These are phyloP conservation scores for Xenopus petersii DNA, from an alignment of 2,797 vertebrate species.

Conservation along the genomic window DNA sequence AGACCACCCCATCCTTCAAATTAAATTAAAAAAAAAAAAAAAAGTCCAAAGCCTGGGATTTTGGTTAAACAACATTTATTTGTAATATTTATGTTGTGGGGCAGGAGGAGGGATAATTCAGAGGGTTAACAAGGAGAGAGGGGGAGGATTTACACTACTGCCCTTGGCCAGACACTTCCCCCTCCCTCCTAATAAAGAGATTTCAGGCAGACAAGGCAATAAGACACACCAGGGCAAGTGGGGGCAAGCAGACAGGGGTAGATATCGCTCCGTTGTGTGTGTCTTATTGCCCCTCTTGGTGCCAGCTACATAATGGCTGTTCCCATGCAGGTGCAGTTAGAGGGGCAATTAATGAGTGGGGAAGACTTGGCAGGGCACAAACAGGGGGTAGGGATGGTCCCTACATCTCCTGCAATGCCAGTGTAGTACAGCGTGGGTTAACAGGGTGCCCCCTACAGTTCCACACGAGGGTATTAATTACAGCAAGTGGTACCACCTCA, in stretches of 20 bases:
- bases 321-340: slow-evolving; percentile 32
- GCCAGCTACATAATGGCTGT: slow-evolving; percentile 37
- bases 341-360: slow-evolving; percentile 14
- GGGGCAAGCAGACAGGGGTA: neutral
- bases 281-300: slow-evolving; percentile 32
- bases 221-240: slow-evolving; percentile 18
- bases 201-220: slow-evolving; percentile 33
- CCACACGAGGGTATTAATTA: slow-evolving; percentile 8
- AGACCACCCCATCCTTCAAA: too few relatives aligned
- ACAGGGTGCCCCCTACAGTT: slow-evolving; percentile 5
- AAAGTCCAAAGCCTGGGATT: neutral
- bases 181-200: slow-evolving; percentile 19
- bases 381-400: neutral
- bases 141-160: slow-evolving; percentile 28
- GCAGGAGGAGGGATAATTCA: slow-evolving; percentile 40
- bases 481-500: neutral
- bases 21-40: too few relatives aligned
- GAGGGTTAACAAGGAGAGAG: slow-evolving; percentile 33
- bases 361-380: slow-evolving; percentile 20
- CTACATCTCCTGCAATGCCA: neutral
- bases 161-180: slow-evolving; percentile 22
- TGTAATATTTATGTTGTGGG: slow-evolving; percentile 48
- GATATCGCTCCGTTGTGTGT: slow-evolving; percentile 6
- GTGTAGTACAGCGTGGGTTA: slow-evolving; percentile 7
- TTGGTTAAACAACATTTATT: slow-evolving; percentile 50